These are phyloP conservation scores for Sebastiscus albofasciatus DNA, from an alignment of 2,797 vertebrate species.

Conservation along the genomic window DNA sequence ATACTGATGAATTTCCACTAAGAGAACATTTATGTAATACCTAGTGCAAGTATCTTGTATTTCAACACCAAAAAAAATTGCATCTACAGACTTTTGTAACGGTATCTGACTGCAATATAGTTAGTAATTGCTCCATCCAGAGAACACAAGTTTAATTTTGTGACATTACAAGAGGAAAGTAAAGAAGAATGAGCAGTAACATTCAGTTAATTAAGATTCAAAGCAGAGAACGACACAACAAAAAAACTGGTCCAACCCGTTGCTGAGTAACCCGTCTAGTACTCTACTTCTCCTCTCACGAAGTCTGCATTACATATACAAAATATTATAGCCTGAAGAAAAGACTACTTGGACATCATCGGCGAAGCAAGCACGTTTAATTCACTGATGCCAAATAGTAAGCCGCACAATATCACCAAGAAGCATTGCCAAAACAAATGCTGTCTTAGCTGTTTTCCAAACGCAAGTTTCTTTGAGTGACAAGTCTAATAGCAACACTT, in stretches of 20 bases:
- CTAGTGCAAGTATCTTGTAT: background rate
- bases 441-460: background rate
- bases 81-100: background rate
- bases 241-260: constrained; percentile 20
- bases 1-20: background rate
- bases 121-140: background rate
- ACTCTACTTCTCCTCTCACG: background rate
- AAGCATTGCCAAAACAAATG: background rate
- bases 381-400: background rate
- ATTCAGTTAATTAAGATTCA: constrained; percentile 28
- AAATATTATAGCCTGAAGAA: background rate
- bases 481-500: constrained; percentile 49
- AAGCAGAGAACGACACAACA: constrained; percentile 10
- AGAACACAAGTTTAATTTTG: background rate
- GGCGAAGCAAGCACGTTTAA: background rate
- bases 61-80: background rate
- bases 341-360: background rate
- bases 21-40: background rate
- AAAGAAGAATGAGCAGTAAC: background rate
- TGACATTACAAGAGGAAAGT: background rate
- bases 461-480: background rate
- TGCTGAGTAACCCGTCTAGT: background rate
- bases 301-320: background rate
- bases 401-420: background rate
- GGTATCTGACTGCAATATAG: background rate